Evolutionary conservation across 2,113 vertebrate genomes (phyloP).

Genomic region (Chamaea fasciata): DNA sequence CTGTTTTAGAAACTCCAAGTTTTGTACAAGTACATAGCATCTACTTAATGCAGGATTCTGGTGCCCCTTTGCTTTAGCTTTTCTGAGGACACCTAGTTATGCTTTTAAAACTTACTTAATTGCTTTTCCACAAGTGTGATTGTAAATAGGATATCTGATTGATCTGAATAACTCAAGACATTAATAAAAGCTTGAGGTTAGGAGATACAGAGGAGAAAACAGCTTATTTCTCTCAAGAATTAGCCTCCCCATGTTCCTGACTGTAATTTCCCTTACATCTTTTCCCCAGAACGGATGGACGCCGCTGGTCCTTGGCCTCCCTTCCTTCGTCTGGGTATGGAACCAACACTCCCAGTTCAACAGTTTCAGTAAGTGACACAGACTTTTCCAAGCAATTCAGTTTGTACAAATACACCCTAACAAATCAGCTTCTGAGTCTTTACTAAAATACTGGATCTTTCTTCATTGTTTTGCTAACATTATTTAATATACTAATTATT

Average conservation of each 20-base stretch:
- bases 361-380: conserved; percentile 88
- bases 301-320: conserved; percentile 96
- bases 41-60: not conserved
- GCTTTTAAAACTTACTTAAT: not conserved
- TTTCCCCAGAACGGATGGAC: conserved; percentile 85
- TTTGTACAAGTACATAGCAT: not conserved
- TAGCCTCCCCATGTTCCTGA: not conserved
- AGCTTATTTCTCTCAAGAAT: not conserved
- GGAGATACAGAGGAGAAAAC: not conserved
- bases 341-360: conserved; percentile 97
- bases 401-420: conserved; percentile 40
- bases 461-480: conserved; percentile 42
- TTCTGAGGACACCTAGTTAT: not conserved
- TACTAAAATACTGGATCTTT: conserved; percentile 50
- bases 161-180: not conserved
- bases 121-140: not conserved
- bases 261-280: not conserved
- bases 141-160: not conserved
- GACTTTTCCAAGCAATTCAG: conserved; percentile 8
- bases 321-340: conserved; percentile 96
- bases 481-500: conserved; percentile 50
- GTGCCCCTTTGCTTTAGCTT: not conserved
- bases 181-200: not conserved
- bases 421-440: conserved; percentile 47
- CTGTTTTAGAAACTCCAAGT: not conserved